phyloP scores from a whole-genome alignment of 2,797 vertebrate genomes.

The Chromis chromis region DNA sequence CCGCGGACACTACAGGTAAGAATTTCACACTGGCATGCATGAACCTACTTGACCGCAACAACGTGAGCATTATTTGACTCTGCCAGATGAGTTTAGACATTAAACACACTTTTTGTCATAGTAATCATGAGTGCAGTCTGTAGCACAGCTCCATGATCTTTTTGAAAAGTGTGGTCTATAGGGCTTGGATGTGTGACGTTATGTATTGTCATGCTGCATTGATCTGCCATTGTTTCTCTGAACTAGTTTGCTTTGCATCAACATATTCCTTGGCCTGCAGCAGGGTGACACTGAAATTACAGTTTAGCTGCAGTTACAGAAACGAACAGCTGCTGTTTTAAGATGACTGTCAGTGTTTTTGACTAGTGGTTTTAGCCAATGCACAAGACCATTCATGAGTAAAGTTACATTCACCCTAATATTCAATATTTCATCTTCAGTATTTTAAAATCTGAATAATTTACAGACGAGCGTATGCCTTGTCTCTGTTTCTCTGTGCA shows the following conservation, averaged over 20 bases:
- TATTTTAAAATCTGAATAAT: too few species aligned
- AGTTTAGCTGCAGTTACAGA: not conserved
- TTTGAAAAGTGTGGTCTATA: not conserved
- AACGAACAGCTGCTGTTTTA: not conserved
- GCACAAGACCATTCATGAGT: not conserved
- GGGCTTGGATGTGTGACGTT: not conserved
- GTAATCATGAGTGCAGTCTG: not conserved
- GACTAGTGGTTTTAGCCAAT: not conserved
- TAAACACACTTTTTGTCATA: not conserved
- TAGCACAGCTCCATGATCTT: not conserved
- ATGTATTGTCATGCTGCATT: not conserved
- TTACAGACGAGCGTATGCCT: too few species aligned
- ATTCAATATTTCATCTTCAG: too few species aligned
- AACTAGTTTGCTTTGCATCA: not conserved
- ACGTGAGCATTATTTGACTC: not conserved
- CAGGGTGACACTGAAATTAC: not conserved
- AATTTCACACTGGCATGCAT: not conserved
- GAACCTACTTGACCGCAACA: not conserved
- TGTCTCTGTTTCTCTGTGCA: too few species aligned
- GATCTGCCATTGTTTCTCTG: not conserved
- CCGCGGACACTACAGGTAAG: conserved; percentile 94
- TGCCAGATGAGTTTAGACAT: too few species aligned
- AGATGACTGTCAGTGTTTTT: not conserved
- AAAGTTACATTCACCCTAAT: too few species aligned
- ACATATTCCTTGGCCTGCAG: not conserved